A percentile compares a stretch with the other conserved stretches of the same genome.
Evolutionary conservation across 2,888 invertebrate genomes (phyloP).

Genomic region (Alloplasta piceator): DNA sequence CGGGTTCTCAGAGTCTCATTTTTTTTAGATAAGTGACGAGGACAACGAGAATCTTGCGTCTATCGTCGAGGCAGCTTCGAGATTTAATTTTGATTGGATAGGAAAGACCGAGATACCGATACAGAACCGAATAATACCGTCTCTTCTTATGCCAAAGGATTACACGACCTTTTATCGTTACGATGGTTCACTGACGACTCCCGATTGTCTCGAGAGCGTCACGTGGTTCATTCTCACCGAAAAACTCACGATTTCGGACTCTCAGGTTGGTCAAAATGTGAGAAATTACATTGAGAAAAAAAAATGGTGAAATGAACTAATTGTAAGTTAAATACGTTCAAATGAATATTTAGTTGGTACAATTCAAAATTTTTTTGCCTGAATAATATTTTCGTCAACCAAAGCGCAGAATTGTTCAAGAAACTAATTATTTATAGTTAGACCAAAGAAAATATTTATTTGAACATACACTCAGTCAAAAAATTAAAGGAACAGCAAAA

Average conservation of each 20-base stretch:
- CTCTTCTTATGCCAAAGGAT: conserved; percentile 85
- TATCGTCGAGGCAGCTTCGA: conserved; percentile 71
- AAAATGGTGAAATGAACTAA: no score
- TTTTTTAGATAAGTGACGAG: conserved; percentile 71
- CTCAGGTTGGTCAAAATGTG: conserved; percentile 82
- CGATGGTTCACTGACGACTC: conserved; percentile 90
- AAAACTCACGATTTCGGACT: conserved; percentile 84
- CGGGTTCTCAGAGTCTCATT: no score
- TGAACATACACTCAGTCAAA: no score
- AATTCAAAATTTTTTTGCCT: no score
- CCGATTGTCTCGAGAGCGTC: conserved; percentile 89
- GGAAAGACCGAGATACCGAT: conserved; percentile 64
- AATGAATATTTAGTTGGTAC: no score
- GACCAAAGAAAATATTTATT: no score
- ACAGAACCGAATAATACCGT: conserved; percentile 75
- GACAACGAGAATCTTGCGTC: conserved; percentile 73
- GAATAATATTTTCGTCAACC: no score
- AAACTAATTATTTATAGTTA: no score
- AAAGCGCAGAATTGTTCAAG: no score
- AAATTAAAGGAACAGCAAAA: no score
- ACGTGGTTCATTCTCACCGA: conserved; percentile 88
- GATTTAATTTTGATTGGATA: conserved; percentile 71
- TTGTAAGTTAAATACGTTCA: no score
- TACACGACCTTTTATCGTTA: conserved; percentile 87
- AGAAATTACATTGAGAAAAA: no score